Base-by-base conservation (phyloP, 2,797 vertebrate species). In the Acrossocheilus wenchowensis region DNA sequence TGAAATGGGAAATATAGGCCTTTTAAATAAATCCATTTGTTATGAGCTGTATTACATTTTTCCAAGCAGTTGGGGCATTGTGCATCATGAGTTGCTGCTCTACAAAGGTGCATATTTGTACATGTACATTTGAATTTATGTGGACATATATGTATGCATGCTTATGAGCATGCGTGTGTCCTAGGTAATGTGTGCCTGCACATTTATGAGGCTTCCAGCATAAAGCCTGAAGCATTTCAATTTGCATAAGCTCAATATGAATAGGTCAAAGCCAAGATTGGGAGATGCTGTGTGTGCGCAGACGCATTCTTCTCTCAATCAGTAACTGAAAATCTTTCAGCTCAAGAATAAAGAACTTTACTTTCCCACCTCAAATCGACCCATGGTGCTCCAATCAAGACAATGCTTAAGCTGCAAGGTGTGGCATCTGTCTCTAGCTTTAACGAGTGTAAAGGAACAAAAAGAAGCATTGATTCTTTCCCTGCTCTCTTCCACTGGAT, bases 241-340 rank as follows among this genome's bases (percentile, higher is more conserved):
- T 74, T 85, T 82, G 79, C 85, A 73, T 89, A 81, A 83, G 73
- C 82, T 78, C 45, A 34, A 82, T 82, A 48, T 86, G 81, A 82
- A 86, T 85, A 84, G 89, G 85, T 85, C 87, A 83, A 83, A 79
- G 54, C 50, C 41, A 43, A 15, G 43, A 30, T 21, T 82, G 41
- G 77, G 36, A 80, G 79, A 72, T 81, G 60, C 34, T 62, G 54
- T 85, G 60, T 69, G 39, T n/a, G 19, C 36, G 66, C n/a, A 57
- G 17, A 80, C 4, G 10, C 21, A 64, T 81, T 81, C 78, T 50
- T 80, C 19, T 80, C 23, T 19, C 15, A 62, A 26, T n/a, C 17
- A 34, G 34, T 39, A 45, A 78, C n/a, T 69, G 36, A 57, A 82
- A 41, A 60, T 80, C 36, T 80, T 80, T 73, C 52, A 72, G 19